Conservation (phyloP, 1,140 invertebrate genomes). For the Metopolophium dirhodum region DNA sequence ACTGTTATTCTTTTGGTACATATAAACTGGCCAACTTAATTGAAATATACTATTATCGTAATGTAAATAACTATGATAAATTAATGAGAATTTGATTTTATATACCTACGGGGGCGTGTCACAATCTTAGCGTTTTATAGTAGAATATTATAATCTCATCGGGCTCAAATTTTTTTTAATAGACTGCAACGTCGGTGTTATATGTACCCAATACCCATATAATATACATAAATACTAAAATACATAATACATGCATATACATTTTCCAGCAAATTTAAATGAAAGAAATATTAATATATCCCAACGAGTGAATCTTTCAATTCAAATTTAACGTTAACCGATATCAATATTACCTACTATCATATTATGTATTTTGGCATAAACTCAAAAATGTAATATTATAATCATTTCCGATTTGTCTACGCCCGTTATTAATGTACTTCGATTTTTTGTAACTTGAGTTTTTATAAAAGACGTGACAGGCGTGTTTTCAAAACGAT, state of each 20-base stretch:
- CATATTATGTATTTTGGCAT: background rate
- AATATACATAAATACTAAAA: background rate
- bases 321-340: background rate
- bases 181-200: background rate
- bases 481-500: background rate
- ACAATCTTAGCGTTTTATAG: too few species aligned
- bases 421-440: background rate
- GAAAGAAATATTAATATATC: background rate
- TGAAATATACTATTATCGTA: background rate
- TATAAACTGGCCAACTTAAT: background rate
- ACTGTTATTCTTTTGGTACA: background rate
- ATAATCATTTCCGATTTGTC: background rate
- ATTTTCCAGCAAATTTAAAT: background rate
- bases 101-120: background rate
- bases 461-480: background rate
- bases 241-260: background rate
- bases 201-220: background rate
- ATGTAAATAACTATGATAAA: background rate
- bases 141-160: background rate
- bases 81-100: background rate
- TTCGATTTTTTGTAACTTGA: background rate
- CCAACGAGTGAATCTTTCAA: background rate
- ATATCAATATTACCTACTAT: background rate
- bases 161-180: background rate
- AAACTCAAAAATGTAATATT: background rate